A percentile compares a stretch with the other conserved stretches of the same genome.
Evolutionary conservation across 1,140 invertebrate species (phyloP).

Genomic region (Cydia splendana): DNA sequence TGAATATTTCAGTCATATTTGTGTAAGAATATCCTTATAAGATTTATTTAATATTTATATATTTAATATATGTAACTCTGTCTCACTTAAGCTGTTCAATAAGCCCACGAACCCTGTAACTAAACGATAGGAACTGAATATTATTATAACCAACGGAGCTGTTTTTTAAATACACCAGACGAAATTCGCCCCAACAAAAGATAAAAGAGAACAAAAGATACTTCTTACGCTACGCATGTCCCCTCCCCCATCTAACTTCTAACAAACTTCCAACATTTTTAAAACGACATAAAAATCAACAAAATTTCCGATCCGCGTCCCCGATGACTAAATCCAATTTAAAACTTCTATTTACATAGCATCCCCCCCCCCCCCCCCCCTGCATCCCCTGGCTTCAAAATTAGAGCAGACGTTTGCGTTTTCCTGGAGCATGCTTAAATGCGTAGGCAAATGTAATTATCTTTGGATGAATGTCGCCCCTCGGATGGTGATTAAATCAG

Average conservation of each 20-base stretch:
- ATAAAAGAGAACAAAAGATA: slow-evolving; percentile 4
- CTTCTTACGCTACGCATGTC: slow-evolving; percentile 16
- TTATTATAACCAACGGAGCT: not conserved
- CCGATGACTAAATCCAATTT: slow-evolving; percentile 32
- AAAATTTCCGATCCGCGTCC: slow-evolving; percentile 28
- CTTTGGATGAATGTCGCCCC: slow-evolving; percentile 31
- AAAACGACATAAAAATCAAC: slow-evolving; percentile 28
- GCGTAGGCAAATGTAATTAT: slow-evolving; percentile 34
- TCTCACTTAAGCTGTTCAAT: too few species aligned
- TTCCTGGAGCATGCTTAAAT: slow-evolving; percentile 31
- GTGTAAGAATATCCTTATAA: too few species aligned
- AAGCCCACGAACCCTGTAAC: not conserved
- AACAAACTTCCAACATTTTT: slow-evolving; percentile 28
- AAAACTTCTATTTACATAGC: slow-evolving; percentile 30
- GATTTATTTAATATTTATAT: too few species aligned
- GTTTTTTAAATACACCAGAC: not conserved
- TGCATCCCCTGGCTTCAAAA: slow-evolving; percentile 14
- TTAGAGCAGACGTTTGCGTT: slow-evolving; percentile 22
- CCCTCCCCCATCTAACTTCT: not conserved
- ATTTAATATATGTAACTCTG: too few species aligned
- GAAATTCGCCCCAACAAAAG: not conserved
- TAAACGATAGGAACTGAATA: not conserved
- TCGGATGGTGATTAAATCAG: slow-evolving; percentile 23
- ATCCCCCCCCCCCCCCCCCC: too few species aligned
- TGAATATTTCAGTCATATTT: too few species aligned